Evolutionary conservation across 2,888 invertebrate species (phyloP).

Genomic region (Lissonota sp.): DNA sequence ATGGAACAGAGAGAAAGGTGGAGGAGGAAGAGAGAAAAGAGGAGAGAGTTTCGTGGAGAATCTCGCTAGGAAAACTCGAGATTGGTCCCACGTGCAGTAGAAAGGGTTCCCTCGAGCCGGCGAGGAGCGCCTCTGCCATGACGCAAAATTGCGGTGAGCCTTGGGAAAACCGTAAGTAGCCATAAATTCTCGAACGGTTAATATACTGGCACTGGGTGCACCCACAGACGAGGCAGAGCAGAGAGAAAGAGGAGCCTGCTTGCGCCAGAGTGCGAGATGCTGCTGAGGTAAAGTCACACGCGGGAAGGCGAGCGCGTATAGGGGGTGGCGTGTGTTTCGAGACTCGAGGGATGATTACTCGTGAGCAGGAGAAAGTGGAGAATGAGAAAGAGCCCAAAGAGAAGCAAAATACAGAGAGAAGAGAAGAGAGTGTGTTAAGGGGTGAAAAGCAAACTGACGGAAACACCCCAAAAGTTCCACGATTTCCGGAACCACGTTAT

Average conservation of each 20-base stretch:
- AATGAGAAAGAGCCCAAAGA: neutral
- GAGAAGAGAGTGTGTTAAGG: slow-evolving; percentile 30
- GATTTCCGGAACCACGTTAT: slow-evolving; percentile 66
- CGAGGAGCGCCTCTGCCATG: slow-evolving; percentile 34
- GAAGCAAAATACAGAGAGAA: slow-evolving; percentile 22
- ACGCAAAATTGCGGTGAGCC: slow-evolving; percentile 71
- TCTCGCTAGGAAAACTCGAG: neutral
- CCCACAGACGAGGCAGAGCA: slow-evolving; percentile 10
- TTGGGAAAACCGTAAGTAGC: slow-evolving; percentile 70
- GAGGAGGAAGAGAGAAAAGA: neutral
- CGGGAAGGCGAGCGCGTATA: neutral
- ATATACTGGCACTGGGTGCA: slow-evolving; percentile 71
- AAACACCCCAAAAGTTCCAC: slow-evolving; percentile 28
- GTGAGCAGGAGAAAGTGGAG: slow-evolving; percentile 28
- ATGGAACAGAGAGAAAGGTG: neutral
- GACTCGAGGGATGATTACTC: slow-evolving; percentile 2
- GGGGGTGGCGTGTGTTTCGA: slow-evolving; percentile 12
- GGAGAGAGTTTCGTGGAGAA: neutral
- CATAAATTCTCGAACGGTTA: slow-evolving; percentile 78
- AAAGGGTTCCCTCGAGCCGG: neutral
- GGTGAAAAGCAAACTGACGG: slow-evolving; percentile 40
- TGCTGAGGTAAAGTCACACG: neutral
- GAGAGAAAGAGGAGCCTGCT: slow-evolving; percentile 46
- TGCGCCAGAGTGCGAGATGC: slow-evolving; percentile 47
- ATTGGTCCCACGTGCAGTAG: neutral